Evolutionary conservation across 37 sponge, comb jelly and placozoan genomes (phyloP), one percentile per base, ranked within the genome.

Genomic region (Ianthella basta): DNA sequence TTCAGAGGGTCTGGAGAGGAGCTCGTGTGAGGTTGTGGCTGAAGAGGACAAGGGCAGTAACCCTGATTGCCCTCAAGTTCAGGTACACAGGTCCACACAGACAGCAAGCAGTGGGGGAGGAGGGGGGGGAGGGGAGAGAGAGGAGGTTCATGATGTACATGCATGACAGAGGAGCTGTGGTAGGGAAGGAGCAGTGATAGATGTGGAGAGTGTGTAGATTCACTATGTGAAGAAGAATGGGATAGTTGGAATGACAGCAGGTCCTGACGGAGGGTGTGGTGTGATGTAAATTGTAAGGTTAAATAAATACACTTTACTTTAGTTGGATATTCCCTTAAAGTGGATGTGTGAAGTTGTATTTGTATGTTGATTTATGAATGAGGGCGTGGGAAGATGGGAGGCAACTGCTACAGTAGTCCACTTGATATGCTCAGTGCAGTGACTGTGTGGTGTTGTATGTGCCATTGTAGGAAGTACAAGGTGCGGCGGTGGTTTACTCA

Each of bases 401-500:
- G n/a, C 88, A 77, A 79, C 66, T 86, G 37, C 32, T 66, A 37
- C 12, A 0, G 34, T 40, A 13, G 25, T 24, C 4, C 6, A 25
- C 29, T 20, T 2, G 39, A 1, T 16, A 0, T 59, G 33, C 32
- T 56, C 34, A 29, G 34, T 55, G 19, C 39, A 8, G 6, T 3
- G 1, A 25, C 67, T 50, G 23, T 44, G 50, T 44, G 50, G 50
- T 44, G 50, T 44, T 44, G 50, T 44, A 10, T 8, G 50, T 44
- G 50, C 50, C 50, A 6, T 25, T 82, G 19, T 54, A 81, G 84
- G 83, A 79, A 80, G 21, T 88, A 81, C 80, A 44, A 80, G 33
- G 33, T 44, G 20, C 35, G 77, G 14, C 36, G 53, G 41, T 93
- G 87, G 87, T 59, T 93, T 24, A 15, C 36, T 18, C n/a, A 84